phyloP scores from a whole-genome alignment of 2,888 invertebrate genomes.

The Tetheella fluctuosa region DNA sequence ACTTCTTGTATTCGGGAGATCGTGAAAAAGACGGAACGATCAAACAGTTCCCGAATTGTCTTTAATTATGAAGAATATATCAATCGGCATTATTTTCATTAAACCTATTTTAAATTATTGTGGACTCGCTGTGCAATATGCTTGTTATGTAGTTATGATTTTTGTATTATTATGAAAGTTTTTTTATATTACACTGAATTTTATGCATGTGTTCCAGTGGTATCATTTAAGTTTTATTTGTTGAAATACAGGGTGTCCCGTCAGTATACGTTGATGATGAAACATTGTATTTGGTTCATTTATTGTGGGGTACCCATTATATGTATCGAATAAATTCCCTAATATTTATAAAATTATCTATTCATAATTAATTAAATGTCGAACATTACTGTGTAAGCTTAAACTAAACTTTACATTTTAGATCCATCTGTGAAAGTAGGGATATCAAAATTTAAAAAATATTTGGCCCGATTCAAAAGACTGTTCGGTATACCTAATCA shows the following conservation, averaged over 20 bases:
- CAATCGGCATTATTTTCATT: conserved; percentile 67
- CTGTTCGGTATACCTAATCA: conserved; percentile 87
- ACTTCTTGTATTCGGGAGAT: background rate
- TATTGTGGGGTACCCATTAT: background rate
- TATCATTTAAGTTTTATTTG: conserved; percentile 41
- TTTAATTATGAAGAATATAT: conserved; percentile 12
- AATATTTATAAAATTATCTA: conserved; percentile 31
- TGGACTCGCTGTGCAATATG: conserved; percentile 82
- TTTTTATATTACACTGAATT: conserved; percentile 41
- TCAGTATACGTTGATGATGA: conserved; percentile 16
- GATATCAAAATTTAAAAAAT: conserved; percentile 80
- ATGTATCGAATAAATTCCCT: conserved; percentile 16
- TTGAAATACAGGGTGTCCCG: conserved; percentile 37
- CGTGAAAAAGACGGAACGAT: background rate
- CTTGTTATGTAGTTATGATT: conserved; percentile 80
- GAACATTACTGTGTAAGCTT: conserved; percentile 64
- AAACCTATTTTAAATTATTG: conserved; percentile 71
- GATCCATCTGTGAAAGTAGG: conserved; percentile 77
- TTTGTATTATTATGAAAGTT: conserved; percentile 65
- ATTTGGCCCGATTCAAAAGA: conserved; percentile 88
- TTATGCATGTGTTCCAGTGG: conserved; percentile 55
- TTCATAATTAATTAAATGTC: conserved; percentile 25
- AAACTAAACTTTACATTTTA: conserved; percentile 55
- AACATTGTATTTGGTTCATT: conserved; percentile 1
- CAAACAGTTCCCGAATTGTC: conserved; percentile 19